Evolutionary conservation across 2,888 invertebrate genomes (phyloP), one percentile per base, ranked within the genome.

Genomic region (Oscheius myriophilus): DNA sequence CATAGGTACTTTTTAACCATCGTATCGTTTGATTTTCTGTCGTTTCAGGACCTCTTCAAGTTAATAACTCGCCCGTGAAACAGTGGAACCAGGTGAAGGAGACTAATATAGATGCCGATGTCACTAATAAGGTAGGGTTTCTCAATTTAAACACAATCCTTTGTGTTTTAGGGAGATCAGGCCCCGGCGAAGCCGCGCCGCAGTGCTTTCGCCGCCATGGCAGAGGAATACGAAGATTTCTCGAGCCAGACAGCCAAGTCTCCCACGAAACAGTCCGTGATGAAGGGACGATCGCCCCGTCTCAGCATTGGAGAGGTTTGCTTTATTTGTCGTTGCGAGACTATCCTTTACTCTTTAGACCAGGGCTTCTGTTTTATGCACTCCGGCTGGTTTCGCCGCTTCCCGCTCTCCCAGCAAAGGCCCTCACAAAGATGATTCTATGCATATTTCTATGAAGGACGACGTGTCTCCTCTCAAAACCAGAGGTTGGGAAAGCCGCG

Each of bases 231-330:
- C 49, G 51, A 66, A 21, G 46, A 66, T n/a, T 66, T 66, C 23
- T 25, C 61, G 3, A 46, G 49, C 16, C 49, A 45, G 18, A 9
- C 33, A 33, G 9, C 33, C 9, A n/a, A n/a, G n/a, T 49, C 61
- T 9, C 71, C 49, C 42, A 63, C 39, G 6, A 33, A 25, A 41
- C 69, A 69, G 53, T 71, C 76, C 12, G 78, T 62, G 58, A 71
- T 73, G 69, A 78, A 76, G 59, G 80, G 79, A 43, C 54, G 51
- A 69, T 75, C 78, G 16, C 79, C 78, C 4, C 62, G 78, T 45
- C 66, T 76, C 61, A 75, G 73, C 51, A 70, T 76, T 21, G 79
- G 79, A 52, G 78, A 80, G 54, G 73, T 72, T 54, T 57, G n/a
- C 11, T 33, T 33, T 33, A 6, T 3, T 11, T 7, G 46, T 46